These are phyloP conservation scores for Bombycilla garrulus DNA, from an alignment of 2,113 vertebrate species.

Conservation along the genomic window DNA sequence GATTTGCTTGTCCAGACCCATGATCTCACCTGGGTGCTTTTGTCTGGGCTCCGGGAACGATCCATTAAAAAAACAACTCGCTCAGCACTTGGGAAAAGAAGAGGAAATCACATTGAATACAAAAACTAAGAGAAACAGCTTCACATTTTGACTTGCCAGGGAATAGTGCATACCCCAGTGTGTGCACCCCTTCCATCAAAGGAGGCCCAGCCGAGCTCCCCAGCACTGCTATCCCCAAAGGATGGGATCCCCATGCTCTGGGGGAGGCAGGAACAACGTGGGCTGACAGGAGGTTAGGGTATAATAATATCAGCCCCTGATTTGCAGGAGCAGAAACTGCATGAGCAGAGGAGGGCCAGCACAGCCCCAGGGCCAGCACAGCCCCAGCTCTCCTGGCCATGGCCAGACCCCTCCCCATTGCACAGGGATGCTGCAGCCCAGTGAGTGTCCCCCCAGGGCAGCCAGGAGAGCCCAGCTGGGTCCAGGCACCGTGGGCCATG, in stretches of 20 bases:
- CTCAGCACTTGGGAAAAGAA: slow-evolving; percentile 59
- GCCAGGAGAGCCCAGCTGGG: background rate
- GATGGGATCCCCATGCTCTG: accelerated
- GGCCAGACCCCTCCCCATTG: background rate
- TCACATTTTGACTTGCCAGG: background rate
- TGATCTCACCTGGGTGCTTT: slow-evolving; percentile 49
- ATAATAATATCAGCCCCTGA: background rate
- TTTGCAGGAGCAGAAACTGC: background rate
- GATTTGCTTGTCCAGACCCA: background rate
- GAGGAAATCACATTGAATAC: background rate
- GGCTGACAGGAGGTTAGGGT: background rate
- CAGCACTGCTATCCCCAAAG: background rate
- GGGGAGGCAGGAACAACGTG: background rate
- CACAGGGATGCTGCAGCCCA: background rate
- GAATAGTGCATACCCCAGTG: background rate
- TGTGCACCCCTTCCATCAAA: background rate
- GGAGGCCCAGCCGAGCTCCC: background rate
- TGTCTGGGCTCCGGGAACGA: slow-evolving; percentile 48
- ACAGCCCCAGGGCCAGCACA: background rate
- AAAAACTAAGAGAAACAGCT: background rate
- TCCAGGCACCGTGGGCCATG: background rate
- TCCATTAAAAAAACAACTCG: slow-evolving; percentile 66
- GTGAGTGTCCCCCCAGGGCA: background rate
- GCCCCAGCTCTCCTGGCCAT: background rate
- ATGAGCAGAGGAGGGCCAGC: accelerated